These are phyloP conservation scores for Lithophane semibrunnea DNA, from an alignment of 2,888 invertebrate genomes.

Conservation along the genomic window DNA sequence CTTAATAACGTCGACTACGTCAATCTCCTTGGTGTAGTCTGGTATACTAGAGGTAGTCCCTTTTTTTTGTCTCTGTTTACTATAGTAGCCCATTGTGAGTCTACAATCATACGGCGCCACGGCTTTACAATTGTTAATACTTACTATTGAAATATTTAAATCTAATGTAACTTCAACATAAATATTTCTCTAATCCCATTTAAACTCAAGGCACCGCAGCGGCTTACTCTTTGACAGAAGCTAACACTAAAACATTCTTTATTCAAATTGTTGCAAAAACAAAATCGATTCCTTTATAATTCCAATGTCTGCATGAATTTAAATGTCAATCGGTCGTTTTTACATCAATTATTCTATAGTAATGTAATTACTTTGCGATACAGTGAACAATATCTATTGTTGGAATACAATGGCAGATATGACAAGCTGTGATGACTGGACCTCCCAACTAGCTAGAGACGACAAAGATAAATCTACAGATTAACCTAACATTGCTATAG, in stretches of 20 bases:
- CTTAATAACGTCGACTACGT: neutral
- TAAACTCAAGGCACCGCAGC: conserved; percentile 24
- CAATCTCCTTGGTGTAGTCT: conserved; percentile 1
- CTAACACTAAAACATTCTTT: conserved; percentile 40
- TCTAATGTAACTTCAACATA: conserved; percentile 27
- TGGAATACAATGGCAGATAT: conserved; percentile 75
- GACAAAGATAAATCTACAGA: conserved; percentile 19
- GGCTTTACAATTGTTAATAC: conserved; percentile 10
- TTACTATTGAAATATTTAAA: conserved; percentile 26
- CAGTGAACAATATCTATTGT: conserved; percentile 78
- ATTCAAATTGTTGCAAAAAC: conserved; percentile 42
- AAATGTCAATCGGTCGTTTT: conserved; percentile 77
- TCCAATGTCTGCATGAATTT: conserved; percentile 25
- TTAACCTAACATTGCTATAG: neutral
- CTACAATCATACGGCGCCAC: conserved; percentile 47
- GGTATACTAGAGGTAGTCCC: neutral
- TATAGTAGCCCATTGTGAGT: conserved; percentile 22
- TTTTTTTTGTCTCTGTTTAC: conserved; percentile 14
- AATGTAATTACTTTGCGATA: conserved; percentile 82
- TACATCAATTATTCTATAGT: conserved; percentile 80
- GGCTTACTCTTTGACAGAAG: conserved; percentile 36
- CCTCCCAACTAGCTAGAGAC: conserved; percentile 76
- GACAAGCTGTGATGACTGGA: conserved; percentile 83
- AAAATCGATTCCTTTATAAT: conserved; percentile 46
- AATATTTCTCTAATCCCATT: conserved; percentile 49